Conservation (phyloP, 2,888 invertebrate species). For the Erebia aethiops region DNA sequence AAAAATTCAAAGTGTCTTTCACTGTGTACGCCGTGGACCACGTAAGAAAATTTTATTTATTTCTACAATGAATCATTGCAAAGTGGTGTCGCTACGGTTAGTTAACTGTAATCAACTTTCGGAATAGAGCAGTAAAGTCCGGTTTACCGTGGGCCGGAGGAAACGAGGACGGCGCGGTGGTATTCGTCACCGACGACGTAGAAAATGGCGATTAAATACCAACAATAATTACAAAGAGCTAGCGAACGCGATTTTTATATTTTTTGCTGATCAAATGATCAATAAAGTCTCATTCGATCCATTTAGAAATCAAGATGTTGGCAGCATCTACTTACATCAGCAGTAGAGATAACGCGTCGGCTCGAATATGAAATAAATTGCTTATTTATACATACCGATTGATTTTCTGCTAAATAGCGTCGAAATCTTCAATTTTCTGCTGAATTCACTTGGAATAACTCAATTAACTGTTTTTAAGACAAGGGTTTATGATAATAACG, state of each 20-base stretch:
- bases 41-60: constrained; percentile 64
- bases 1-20: constrained; percentile 23
- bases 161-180: constrained; percentile 76
- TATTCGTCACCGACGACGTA: constrained; percentile 81
- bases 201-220: constrained; percentile 83
- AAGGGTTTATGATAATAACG: constrained; percentile 70
- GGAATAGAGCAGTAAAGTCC: constrained; percentile 69
- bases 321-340: constrained; percentile 53
- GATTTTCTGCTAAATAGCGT: constrained; percentile 40
- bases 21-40: constrained; percentile 29
- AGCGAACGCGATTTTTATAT: constrained; percentile 46
- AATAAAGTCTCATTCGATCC: constrained; percentile 5
- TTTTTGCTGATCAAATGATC: constrained; percentile 1
- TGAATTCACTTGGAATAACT: constrained; percentile 53
- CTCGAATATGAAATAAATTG: constrained; percentile 46
- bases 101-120: constrained; percentile 66
- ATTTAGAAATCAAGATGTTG: constrained; percentile 49
- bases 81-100: constrained; percentile 60
- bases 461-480: constrained; percentile 60
- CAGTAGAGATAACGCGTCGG: constrained; percentile 60
- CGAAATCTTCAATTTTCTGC: constrained; percentile 50
- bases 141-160: constrained; percentile 61
- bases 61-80: constrained; percentile 77
- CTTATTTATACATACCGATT: constrained; percentile 63
- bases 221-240: constrained; percentile 77